These are phyloP conservation scores for Conger conger DNA, from an alignment of 2,113 vertebrate species.

Conservation along the genomic window DNA sequence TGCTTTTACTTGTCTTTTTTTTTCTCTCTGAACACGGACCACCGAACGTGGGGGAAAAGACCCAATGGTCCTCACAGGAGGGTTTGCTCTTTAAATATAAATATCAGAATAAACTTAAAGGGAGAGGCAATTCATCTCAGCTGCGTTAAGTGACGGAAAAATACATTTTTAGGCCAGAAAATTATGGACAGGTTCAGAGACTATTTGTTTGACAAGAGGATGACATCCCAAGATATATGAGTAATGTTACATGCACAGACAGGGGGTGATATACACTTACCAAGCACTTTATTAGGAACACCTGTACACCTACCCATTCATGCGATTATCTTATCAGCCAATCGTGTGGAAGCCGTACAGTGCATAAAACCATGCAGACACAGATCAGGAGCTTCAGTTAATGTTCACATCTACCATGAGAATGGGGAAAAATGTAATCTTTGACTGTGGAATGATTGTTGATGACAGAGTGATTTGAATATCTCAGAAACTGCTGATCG, in stretches of 20 bases:
- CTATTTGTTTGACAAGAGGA: background rate
- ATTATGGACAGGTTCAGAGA: background rate
- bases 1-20: constrained; percentile 2
- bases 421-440: too few relatives aligned
- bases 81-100: constrained; percentile 25
- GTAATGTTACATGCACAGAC: background rate
- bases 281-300: too few relatives aligned
- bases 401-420: too few relatives aligned
- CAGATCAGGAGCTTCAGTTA: too few relatives aligned
- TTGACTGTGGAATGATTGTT: too few relatives aligned
- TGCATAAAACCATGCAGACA: too few relatives aligned
- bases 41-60: background rate
- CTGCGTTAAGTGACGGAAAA: constrained; percentile 9
- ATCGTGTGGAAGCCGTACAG: too few relatives aligned
- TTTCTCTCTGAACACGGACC: background rate
- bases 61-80: constrained; percentile 8
- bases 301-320: too few relatives aligned
- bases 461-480: too few relatives aligned
- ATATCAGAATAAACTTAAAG: constrained; percentile 19
- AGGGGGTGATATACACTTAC: background rate
- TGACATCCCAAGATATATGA: background rate
- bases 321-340: too few relatives aligned
- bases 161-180: constrained; percentile 22
- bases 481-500: too few relatives aligned
- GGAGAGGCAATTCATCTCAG: constrained; percentile 18